A percentile compares a stretch with the other conserved stretches of the same genome.
phyloP scores from a whole-genome alignment of 2,888 invertebrate species.

The Lasioglossum pauxillum region DNA sequence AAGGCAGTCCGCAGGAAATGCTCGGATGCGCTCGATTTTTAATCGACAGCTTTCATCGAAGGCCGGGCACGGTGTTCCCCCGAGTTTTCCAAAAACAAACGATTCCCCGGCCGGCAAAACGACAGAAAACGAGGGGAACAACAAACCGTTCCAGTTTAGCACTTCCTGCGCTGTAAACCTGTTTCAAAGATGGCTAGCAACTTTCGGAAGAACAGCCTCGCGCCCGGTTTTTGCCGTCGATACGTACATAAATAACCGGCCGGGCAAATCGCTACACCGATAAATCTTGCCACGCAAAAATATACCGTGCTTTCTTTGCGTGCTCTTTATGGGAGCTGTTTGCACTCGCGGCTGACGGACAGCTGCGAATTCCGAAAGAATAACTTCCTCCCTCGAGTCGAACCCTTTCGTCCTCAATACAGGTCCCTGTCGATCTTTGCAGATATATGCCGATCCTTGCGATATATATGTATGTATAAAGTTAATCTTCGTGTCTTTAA shows the following conservation, averaged over 20 bases:
- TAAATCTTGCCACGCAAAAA: slow-evolving; percentile 45
- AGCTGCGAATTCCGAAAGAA: slow-evolving; percentile 53
- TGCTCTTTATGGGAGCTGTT: slow-evolving; percentile 45
- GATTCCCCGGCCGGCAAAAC: background rate
- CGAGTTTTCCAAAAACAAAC: slow-evolving; percentile 1
- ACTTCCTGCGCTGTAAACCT: slow-evolving; percentile 18
- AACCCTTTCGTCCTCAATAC: background rate
- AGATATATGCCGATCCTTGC: background rate
- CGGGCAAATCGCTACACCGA: slow-evolving; percentile 34
- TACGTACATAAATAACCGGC: slow-evolving; percentile 19
- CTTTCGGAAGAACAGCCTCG: slow-evolving; percentile 3
- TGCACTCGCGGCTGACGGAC: slow-evolving; percentile 30
- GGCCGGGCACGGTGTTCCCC: background rate
- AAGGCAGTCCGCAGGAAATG: background rate
- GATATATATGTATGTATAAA: background rate
- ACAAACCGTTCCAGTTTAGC: slow-evolving; percentile 10
- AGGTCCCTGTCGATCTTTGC: background rate
- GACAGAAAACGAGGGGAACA: slow-evolving; percentile 1
- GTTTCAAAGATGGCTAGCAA: background rate
- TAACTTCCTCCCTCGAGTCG: slow-evolving; percentile 33
- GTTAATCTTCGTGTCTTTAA: background rate
- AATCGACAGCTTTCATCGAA: background rate
- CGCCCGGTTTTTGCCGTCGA: background rate
- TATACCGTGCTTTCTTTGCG: slow-evolving; percentile 52
- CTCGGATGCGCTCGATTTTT: background rate